A percentile compares a stretch with the other conserved stretches of the same genome.
Evolutionary conservation across 2,797 vertebrate genomes (phyloP).

Genomic region (Dicrostonyx torquatus): DNA sequence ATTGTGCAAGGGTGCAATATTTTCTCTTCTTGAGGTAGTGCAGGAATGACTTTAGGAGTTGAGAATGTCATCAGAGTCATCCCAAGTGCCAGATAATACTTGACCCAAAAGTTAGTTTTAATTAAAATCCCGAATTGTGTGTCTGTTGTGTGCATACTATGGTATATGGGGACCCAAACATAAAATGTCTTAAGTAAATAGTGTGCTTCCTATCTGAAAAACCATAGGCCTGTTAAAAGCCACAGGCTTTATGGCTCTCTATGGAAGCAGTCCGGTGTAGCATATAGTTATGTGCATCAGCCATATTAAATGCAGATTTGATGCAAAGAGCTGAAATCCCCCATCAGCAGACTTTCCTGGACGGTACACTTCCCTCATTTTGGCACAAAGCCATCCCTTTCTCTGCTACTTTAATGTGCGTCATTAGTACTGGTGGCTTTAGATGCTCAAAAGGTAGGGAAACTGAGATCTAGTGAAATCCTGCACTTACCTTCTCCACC

Average conservation of each 20-base stretch:
- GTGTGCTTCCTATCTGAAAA: constrained; percentile 39
- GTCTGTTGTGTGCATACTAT: not conserved
- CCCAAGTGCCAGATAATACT: not conserved
- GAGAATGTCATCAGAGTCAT: not conserved
- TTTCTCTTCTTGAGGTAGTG: not conserved
- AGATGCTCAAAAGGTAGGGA: not conserved
- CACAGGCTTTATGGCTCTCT: not conserved
- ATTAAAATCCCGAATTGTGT: not conserved
- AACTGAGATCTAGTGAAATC: not conserved
- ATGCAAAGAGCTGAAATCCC: constrained; percentile 29
- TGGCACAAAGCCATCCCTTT: not conserved
- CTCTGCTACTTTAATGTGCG: not conserved
- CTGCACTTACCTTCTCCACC: not conserved
- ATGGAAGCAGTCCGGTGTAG: constrained; percentile 3
- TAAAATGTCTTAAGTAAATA: constrained; percentile 4
- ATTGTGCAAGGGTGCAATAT: not conserved
- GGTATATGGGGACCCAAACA: not conserved
- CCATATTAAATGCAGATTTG: constrained; percentile 14
- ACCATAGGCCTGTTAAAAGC: constrained; percentile 29
- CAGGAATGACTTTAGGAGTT: not conserved
- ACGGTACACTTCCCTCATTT: not conserved
- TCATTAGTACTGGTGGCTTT: not conserved
- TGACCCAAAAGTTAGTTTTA: not conserved
- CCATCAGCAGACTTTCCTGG: constrained; percentile 14
- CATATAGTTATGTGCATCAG: not conserved